These are phyloP conservation scores for Eristalinus aeneus DNA, from an alignment of 2,888 invertebrate species.

Conservation along the genomic window DNA sequence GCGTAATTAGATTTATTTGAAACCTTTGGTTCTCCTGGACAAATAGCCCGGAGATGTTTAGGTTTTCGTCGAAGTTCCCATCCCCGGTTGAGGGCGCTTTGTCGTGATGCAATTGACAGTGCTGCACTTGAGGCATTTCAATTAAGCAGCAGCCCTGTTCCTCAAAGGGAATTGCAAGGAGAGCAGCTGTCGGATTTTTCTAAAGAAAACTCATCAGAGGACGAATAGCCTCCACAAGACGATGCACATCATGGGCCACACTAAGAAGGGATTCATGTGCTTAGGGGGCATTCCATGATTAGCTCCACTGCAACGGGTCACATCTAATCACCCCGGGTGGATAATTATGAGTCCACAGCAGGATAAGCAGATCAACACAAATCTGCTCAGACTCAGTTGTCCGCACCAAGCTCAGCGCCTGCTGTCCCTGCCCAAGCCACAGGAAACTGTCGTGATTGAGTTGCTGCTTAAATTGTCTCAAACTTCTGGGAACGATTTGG, in stretches of 20 bases:
- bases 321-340: not conserved
- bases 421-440: too few species aligned
- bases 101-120: not conserved
- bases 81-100: not conserved
- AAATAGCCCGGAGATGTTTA: not conserved
- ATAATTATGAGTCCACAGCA: not conserved
- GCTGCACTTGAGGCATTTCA: not conserved
- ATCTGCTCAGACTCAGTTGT: not conserved
- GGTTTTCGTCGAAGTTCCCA: not conserved
- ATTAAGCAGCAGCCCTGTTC: not conserved
- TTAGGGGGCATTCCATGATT: not conserved
- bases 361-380: not conserved
- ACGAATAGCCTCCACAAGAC: too few species aligned
- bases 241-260: too few species aligned
- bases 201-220: not conserved
- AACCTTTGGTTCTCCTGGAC: not conserved
- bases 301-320: not conserved
- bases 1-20: conserved; percentile 1
- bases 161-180: not conserved
- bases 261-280: not conserved
- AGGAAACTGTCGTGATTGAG: not conserved
- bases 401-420: too few species aligned
- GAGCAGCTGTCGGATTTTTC: not conserved
- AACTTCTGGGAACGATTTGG: not conserved
- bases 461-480: not conserved